phyloP scores from a whole-genome alignment of 2,113 vertebrate species.

The Cheilinus undulatus region DNA sequence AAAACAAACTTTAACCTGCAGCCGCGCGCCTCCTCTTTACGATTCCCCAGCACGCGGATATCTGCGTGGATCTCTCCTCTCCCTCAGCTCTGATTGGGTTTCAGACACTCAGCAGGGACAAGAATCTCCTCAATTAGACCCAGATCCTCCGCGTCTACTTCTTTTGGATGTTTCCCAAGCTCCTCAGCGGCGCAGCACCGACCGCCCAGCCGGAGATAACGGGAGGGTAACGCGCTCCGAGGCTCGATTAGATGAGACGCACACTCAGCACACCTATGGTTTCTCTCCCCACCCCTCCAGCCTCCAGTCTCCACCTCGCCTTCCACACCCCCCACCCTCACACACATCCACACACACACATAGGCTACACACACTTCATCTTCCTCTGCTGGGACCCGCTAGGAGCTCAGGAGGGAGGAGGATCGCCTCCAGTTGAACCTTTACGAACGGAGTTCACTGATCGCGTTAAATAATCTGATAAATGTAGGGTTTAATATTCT shows the following conservation, averaged over 20 bases:
- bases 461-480: slow-evolving; percentile 28
- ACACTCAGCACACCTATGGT: slow-evolving; percentile 72
- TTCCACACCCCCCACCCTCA: slow-evolving; percentile 26
- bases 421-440: slow-evolving; percentile 37
- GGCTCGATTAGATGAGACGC: slow-evolving; percentile 75
- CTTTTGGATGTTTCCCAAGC: slow-evolving; percentile 61
- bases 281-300: slow-evolving; percentile 48
- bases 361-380: not conserved
- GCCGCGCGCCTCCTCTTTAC: slow-evolving; percentile 32
- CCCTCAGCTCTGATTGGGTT: slow-evolving; percentile 49
- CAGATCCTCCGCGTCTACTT: slow-evolving; percentile 51
- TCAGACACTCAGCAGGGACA: slow-evolving; percentile 70
- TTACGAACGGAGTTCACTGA: slow-evolving; percentile 25
- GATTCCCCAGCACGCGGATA: slow-evolving; percentile 49
- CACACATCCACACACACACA: slow-evolving; percentile 14
- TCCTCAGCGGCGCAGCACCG: slow-evolving; percentile 63
- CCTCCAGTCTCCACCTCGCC: slow-evolving; percentile 30
- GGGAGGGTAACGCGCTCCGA: slow-evolving; percentile 77
- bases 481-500: slow-evolving; percentile 5
- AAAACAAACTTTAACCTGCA: slow-evolving; percentile 67
- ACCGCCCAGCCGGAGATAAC: slow-evolving; percentile 75
- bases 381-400: slow-evolving; percentile 58
- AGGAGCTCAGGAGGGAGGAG: slow-evolving; percentile 50
- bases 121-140: slow-evolving; percentile 70
- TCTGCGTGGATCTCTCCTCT: slow-evolving; percentile 40